Base-by-base conservation (phyloP, 2,888 invertebrate species). In the Machimus atricapillus region DNA sequence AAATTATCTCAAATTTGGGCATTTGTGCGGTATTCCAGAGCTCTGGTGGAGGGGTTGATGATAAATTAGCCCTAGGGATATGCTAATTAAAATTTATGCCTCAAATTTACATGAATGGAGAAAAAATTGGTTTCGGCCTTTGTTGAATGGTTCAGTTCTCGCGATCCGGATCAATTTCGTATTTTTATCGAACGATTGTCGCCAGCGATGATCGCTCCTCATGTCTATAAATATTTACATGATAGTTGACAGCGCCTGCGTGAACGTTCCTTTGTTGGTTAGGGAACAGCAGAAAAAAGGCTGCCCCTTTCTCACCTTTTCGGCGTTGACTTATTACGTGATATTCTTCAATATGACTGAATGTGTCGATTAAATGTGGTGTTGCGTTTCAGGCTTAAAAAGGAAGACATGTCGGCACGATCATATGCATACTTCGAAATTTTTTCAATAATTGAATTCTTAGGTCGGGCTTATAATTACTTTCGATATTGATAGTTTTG, bases 31-130 rank as follows among this genome's bases (percentile, higher is more conserved):
- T 46, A 85, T 31, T 85, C 73, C 27, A 27, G 43, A 19, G 37
- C 7, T n/a, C 23, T 56, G 85, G 85, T 74, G 37, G 34, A 58
- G 78, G 86, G 86, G 78, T 86, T 86, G 86, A 86, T 86, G 78
- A 86, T 86, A 86, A 86, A 86, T 86, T 86, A 78, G 40, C 86
- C 86, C 86, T 78, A 78, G 86, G 86, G 86, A 86, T 86, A 86
- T 78, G 77, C 78, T 86, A 86, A 86, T 86, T 86, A 86, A 86
- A 86, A 86, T 86, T 86, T 86, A 86, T 86, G 86, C 78, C 74
- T 34, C 12, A 74, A 85, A 85, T 85, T 85, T 85, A 85, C 85
- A 85, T 85, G 74, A 85, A 85, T 85, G 27, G 34, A 85, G 27
- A 46, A 74, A 74, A 74, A 85, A 74, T 85, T n/a, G 74, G 27